Conservation (phyloP, 2,113 vertebrate genomes). For the Neolamprologus variostigma region DNA sequence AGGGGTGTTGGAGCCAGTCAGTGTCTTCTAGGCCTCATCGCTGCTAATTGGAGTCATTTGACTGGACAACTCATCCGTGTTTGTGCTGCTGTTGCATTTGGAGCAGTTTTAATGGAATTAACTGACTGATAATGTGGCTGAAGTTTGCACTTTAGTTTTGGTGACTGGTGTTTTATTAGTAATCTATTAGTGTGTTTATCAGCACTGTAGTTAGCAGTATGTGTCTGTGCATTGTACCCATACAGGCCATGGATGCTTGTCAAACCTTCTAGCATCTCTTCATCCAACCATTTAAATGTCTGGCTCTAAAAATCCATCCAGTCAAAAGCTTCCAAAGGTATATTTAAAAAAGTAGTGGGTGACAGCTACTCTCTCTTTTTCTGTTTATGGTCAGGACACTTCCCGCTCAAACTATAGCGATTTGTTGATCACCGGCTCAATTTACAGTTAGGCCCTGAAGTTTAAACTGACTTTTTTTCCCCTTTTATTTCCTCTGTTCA, state of each 20-base stretch:
- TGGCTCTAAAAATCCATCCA: not conserved
- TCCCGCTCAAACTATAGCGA: not conserved
- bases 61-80: not conserved
- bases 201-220: not conserved
- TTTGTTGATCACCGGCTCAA: not conserved
- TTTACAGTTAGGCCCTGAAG: not conserved
- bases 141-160: not conserved
- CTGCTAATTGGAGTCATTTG: not conserved
- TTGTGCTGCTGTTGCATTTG: not conserved
- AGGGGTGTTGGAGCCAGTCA: not conserved
- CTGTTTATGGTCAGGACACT: not conserved
- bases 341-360: not conserved
- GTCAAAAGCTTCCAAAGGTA: not conserved
- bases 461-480: not conserved
- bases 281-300: not conserved
- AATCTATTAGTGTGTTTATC: not conserved
- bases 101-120: not conserved
- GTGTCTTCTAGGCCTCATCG: not conserved
- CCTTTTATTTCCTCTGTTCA: accelerated
- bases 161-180: not conserved
- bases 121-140: not conserved
- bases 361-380: not conserved
- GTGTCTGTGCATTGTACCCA: not conserved
- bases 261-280: not conserved
- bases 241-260: not conserved